A percentile compares a stretch with the other conserved stretches of the same genome.
Conservation (phyloP, 2,113 vertebrate genomes). For the Dasyurus viverrinus region DNA sequence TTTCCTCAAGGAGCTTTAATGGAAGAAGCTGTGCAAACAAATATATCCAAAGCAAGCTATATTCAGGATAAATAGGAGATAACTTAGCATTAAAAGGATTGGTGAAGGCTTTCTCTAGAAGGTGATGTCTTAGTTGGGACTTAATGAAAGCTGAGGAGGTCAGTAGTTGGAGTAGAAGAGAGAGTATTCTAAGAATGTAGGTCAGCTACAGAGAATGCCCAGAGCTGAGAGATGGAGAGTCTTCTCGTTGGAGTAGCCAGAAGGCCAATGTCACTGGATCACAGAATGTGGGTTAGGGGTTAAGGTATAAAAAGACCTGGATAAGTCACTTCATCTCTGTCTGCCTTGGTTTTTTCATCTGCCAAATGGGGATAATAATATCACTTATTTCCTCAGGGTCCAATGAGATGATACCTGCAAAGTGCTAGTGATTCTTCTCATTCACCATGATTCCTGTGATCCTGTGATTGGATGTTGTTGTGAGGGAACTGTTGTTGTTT, state of each 20-base stretch:
- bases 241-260: not conserved
- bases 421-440: not conserved
- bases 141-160: not conserved
- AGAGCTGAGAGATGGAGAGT: not conserved
- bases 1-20: not conserved
- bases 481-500: not conserved
- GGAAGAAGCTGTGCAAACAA: not conserved
- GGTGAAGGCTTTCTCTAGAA: not conserved
- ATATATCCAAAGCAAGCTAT: not conserved
- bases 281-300: not conserved
- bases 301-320: not conserved
- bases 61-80: not conserved
- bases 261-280: not conserved
- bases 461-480: not conserved
- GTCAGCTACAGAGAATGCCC: not conserved
- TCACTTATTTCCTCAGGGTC: not conserved
- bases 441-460: not conserved
- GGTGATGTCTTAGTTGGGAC: not conserved
- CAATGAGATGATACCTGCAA: not conserved
- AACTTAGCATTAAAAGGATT: not conserved
- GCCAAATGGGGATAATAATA: too few relatives aligned
- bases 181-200: not conserved
- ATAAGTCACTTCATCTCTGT: too few relatives aligned
- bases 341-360: not conserved
- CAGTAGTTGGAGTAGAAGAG: not conserved